Percentiles rank a stretch among this genome's conserved stretches.
phyloP scores from a whole-genome alignment of 1,140 invertebrate species.

The Drosophila seguyi region DNA sequence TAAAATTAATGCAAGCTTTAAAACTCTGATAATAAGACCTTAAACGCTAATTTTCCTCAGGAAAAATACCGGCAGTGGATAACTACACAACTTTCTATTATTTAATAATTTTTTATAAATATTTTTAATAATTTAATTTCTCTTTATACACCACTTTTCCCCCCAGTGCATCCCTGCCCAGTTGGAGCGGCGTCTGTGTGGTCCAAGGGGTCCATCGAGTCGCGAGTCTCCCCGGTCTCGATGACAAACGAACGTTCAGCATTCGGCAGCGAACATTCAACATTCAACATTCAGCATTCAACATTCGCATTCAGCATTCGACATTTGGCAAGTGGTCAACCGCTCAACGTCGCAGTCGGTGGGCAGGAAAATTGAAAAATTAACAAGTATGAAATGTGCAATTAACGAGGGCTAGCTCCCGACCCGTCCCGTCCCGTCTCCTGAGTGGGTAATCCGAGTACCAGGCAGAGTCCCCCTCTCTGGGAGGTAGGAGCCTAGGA shows the following conservation, averaged over 20 bases:
- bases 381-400: slow-evolving; percentile 84
- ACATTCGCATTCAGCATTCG: slow-evolving; percentile 50
- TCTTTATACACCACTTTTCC: background rate
- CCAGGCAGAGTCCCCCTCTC: background rate
- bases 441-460: slow-evolving; percentile 58
- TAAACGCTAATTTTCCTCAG: too few species aligned
- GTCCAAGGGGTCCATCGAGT: slow-evolving; percentile 41
- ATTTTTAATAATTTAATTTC: background rate
- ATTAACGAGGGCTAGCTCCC: slow-evolving; percentile 68
- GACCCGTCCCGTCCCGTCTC: slow-evolving; percentile 20
- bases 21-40: too few species aligned
- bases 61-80: too few species aligned
- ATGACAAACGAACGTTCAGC: slow-evolving; percentile 62
- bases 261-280: slow-evolving; percentile 43
- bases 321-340: slow-evolving; percentile 75
- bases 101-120: too few species aligned
- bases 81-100: too few species aligned
- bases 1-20: too few species aligned
- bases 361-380: slow-evolving; percentile 82
- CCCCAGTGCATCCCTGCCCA: slow-evolving; percentile 10
- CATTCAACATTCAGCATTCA: slow-evolving; percentile 18
- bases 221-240: slow-evolving; percentile 22
- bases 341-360: slow-evolving; percentile 60
- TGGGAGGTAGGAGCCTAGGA: slow-evolving; percentile 17
- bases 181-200: slow-evolving; percentile 50